Conservation (phyloP, 2,888 invertebrate genomes). For the Ephialtes manifestator region DNA sequence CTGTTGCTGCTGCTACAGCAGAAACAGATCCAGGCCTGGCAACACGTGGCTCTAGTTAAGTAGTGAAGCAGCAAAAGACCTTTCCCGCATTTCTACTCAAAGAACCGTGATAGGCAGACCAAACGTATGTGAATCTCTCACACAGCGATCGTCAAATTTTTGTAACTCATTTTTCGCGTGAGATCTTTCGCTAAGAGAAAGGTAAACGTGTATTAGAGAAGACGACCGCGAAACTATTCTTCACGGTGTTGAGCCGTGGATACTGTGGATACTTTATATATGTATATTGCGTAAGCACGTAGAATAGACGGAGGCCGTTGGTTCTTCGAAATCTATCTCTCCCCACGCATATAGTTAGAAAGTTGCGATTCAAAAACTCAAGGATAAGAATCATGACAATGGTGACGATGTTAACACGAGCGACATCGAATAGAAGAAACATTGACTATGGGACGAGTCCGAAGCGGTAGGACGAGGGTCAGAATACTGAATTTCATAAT, state of each 20-base stretch:
- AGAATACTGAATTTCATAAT: too few species aligned
- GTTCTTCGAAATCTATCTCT: slow-evolving; percentile 50
- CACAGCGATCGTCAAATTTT: slow-evolving; percentile 17
- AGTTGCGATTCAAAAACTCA: slow-evolving; percentile 57
- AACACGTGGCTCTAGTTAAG: slow-evolving; percentile 42
- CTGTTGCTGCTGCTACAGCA: slow-evolving; percentile 18
- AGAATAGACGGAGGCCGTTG: not conserved
- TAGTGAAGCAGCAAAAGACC: slow-evolving; percentile 5
- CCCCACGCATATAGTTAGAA: slow-evolving; percentile 50
- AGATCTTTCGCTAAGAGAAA: slow-evolving; percentile 51
- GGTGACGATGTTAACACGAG: not conserved
- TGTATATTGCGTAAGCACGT: slow-evolving; percentile 38
- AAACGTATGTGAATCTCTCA: not conserved
- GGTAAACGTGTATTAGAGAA: slow-evolving; percentile 38
- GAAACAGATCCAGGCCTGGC: slow-evolving; percentile 7
- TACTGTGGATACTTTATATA: slow-evolving; percentile 1
- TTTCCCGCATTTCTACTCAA: not conserved
- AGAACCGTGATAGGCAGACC: not conserved
- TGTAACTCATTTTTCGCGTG: slow-evolving; percentile 6
- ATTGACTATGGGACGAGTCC: not conserved
- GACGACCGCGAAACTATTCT: slow-evolving; percentile 49
- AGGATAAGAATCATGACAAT: slow-evolving; percentile 49
- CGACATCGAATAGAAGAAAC: not conserved
- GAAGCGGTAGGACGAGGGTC: not conserved
- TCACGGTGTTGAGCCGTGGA: slow-evolving; percentile 34